These are phyloP conservation scores for Heliornis fulica DNA, from an alignment of 2,113 vertebrate species.

Conservation along the genomic window DNA sequence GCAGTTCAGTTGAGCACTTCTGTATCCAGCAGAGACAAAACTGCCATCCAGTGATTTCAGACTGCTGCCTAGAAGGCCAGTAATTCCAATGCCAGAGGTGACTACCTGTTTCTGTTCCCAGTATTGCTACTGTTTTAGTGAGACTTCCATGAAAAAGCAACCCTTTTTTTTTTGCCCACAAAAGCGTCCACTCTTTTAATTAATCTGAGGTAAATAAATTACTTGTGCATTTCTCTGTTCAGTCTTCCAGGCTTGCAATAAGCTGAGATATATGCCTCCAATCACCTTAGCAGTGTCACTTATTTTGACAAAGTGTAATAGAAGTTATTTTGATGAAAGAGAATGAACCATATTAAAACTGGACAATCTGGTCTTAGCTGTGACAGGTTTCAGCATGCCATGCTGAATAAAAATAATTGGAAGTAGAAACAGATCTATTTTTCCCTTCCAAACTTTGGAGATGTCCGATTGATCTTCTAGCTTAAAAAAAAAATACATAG, in stretches of 20 bases:
- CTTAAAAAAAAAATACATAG: neutral
- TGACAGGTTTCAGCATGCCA: conserved; percentile 15
- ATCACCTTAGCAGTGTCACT: neutral
- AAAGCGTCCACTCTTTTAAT: neutral
- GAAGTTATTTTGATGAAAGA: conserved; percentile 12
- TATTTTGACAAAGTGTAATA: conserved; percentile 8
- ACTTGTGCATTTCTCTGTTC: neutral
- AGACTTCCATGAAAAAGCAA: neutral
- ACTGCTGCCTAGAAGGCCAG: neutral
- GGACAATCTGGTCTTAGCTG: neutral
- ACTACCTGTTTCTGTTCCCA: neutral
- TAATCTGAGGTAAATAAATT: neutral
- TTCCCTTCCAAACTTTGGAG: neutral
- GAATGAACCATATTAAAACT: neutral
- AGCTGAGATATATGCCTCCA: neutral
- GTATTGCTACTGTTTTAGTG: neutral
- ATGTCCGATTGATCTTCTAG: conserved; percentile 2
- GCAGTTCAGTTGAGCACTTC: neutral
- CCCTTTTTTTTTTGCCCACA: neutral
- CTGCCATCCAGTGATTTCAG: neutral
- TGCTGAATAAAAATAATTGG: conserved; percentile 37
- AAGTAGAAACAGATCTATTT: conserved; percentile 16
- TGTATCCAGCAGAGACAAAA: no score
- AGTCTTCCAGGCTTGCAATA: neutral
- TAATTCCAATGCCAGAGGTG: neutral